A percentile compares a stretch with the other conserved stretches of the same genome.
phyloP scores from a whole-genome alignment of 2,888 invertebrate genomes.

The Zhuqinia jingwanae region DNA sequence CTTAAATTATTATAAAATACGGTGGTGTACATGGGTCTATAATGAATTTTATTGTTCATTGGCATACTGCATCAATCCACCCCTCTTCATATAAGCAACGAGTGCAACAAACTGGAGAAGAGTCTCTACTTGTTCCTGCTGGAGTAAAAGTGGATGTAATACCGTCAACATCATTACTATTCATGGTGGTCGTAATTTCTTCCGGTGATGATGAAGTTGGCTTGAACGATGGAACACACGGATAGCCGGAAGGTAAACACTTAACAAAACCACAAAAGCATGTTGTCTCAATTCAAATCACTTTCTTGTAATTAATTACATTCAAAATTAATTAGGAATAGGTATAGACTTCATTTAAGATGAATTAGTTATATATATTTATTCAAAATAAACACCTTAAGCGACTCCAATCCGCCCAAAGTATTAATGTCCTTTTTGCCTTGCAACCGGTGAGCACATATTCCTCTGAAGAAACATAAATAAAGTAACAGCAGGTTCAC shows the following conservation, averaged over 20 bases:
- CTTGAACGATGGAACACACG: slow-evolving; percentile 57
- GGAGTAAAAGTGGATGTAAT: background rate
- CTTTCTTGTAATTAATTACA: too few relatives aligned
- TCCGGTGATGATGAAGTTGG: background rate
- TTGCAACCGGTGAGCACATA: too few relatives aligned
- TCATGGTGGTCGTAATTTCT: slow-evolving; percentile 9
- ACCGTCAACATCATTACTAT: background rate
- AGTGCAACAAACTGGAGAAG: slow-evolving; percentile 57
- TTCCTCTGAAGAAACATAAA: too few relatives aligned
- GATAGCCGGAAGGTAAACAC: slow-evolving; percentile 71
- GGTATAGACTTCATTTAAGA: too few relatives aligned
- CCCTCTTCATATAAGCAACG: slow-evolving; percentile 71
- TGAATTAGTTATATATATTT: too few relatives aligned
- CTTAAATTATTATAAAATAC: too few relatives aligned
- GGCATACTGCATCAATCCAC: slow-evolving; percentile 74
- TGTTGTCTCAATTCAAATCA: too few relatives aligned
- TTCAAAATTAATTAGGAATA: too few relatives aligned
- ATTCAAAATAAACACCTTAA: background rate
- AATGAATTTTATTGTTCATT: slow-evolving; percentile 6
- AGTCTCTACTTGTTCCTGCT: background rate
- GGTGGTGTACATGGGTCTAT: too few relatives aligned
- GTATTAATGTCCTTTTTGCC: background rate
- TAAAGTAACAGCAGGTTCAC: too few relatives aligned
- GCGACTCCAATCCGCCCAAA: background rate
- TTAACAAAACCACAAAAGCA: slow-evolving; percentile 31